Evolutionary conservation across 2,888 invertebrate species (phyloP).

Genomic region (Rhorus exstirpatorius): DNA sequence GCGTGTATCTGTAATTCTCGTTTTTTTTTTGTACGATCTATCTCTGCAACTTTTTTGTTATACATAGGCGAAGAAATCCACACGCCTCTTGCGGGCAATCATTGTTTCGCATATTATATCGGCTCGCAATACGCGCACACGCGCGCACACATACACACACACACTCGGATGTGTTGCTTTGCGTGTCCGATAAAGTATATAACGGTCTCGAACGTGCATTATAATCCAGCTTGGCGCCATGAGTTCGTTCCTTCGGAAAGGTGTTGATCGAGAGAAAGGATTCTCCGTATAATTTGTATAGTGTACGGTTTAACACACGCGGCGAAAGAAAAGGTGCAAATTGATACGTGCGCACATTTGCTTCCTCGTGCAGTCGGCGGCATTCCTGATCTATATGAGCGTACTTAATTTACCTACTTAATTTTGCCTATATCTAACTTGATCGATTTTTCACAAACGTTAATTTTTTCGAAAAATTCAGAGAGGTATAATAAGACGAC

Average conservation of each 20-base stretch:
- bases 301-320: neutral
- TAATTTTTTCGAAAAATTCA: too few species aligned
- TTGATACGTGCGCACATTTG: neutral
- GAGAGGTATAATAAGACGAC: too few species aligned
- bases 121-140: neutral
- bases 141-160: neutral
- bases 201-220: slow-evolving; percentile 21
- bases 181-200: slow-evolving; percentile 11
- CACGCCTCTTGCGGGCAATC: slow-evolving; percentile 28
- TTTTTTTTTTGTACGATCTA: slow-evolving; percentile 18
- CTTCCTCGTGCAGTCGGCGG: neutral
- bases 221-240: slow-evolving; percentile 46
- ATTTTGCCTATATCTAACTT: too few species aligned
- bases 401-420: too few species aligned
- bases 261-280: slow-evolving; percentile 10
- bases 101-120: slow-evolving; percentile 7
- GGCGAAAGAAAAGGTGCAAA: neutral
- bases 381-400: too few species aligned
- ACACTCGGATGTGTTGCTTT: neutral
- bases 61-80: slow-evolving; percentile 5
- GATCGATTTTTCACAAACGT: too few species aligned
- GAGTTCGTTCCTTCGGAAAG: slow-evolving; percentile 20
- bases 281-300: slow-evolving; percentile 15
- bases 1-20: neutral
- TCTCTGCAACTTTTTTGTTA: slow-evolving; percentile 11